Evolutionary conservation across 2,888 invertebrate genomes (phyloP), one percentile per base, ranked within the genome.

Genomic region (Ennomos quercinarius): DNA sequence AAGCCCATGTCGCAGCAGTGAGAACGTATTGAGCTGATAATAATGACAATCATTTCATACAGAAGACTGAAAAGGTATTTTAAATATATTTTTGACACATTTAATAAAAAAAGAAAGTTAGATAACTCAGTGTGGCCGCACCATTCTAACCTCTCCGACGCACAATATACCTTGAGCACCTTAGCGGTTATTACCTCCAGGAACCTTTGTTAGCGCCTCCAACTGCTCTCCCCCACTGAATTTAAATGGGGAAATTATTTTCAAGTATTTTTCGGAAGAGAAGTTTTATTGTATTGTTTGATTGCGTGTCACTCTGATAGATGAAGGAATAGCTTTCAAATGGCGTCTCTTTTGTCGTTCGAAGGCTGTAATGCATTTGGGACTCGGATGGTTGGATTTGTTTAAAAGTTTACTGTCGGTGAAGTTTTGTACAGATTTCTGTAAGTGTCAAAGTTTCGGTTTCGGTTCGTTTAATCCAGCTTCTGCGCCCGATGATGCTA

Each of bases 221-320:
- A 70, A 74, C 72, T 77, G 71, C 77, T 78, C 80, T 78, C 77
- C 84, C 89, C 87, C 81, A 76, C 87, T 89, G 91, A 91, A 92
- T 91, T 91, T 91, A 91, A 92, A 92, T 91, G 89, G 87, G 74
- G 86, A 91, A 81, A 91, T 92, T 92, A 91, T 91, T 90, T 88
- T 91, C 83, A 90, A 92, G 91, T 89, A 91, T 91, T 91, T 91
- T 92, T 91, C 84, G 84, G 82, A 75, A 86, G 84, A 88, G 87
- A 90, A 90, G 85, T 90, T 91, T 91, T 90, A 91, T 92, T 92
- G 90, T 92, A 91, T 91, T 91, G 89, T 91, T 91, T 91, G 91
- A 91, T 92, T 92, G 87, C 88, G 81, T 91, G 91, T 91, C 91
- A 89, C 84, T 83, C 85, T 89, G 89, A 90, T 88, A 88, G 89